A percentile compares a stretch with the other conserved stretches of the same genome.
These are phyloP conservation scores for Cochlearius cochlearius DNA, from an alignment of 2,113 vertebrate genomes.

Conservation along the genomic window DNA sequence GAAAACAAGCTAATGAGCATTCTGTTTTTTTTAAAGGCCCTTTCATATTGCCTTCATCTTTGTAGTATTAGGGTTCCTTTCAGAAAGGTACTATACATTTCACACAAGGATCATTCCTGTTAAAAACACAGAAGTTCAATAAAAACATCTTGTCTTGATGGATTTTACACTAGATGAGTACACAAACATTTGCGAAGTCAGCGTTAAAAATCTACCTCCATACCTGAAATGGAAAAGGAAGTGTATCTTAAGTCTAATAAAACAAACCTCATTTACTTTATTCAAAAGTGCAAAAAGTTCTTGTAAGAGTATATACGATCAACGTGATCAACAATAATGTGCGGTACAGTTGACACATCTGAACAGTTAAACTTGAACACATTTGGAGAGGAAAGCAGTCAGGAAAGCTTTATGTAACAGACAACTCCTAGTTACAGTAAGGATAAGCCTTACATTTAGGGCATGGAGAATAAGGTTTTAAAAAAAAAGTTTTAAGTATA, in stretches of 20 bases:
- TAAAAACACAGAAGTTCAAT: neutral
- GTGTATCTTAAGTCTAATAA: neutral
- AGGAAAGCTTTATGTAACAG: neutral
- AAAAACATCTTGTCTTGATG: neutral
- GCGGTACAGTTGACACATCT: neutral
- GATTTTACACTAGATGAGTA: neutral
- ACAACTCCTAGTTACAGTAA: neutral
- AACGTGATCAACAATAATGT: neutral
- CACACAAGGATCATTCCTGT: neutral
- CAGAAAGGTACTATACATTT: neutral
- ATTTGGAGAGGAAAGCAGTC: neutral
- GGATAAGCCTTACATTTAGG: neutral
- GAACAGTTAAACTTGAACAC: neutral
- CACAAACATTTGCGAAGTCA: neutral
- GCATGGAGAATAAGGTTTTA: neutral
- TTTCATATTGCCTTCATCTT: neutral
- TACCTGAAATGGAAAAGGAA: neutral
- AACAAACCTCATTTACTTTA: neutral
- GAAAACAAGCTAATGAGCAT: neutral
- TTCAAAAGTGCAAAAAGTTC: neutral
- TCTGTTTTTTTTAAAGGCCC: neutral
- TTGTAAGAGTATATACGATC: neutral
- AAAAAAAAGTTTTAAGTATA: neutral
- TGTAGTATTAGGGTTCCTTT: neutral
- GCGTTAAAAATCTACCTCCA: neutral